phyloP scores from a whole-genome alignment of 2,797 vertebrate genomes.

The Threskiornis aethiopicus region DNA sequence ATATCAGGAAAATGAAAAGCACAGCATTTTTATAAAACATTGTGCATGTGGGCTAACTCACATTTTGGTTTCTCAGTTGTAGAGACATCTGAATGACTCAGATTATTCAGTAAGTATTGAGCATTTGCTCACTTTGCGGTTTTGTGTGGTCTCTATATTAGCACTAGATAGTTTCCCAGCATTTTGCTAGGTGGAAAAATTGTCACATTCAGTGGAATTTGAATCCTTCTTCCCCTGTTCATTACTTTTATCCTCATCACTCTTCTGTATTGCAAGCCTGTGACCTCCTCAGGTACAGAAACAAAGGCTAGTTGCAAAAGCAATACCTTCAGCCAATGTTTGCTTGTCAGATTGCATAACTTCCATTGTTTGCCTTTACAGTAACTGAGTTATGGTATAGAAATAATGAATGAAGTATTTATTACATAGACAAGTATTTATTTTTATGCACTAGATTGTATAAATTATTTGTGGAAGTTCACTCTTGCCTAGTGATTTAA shows the following conservation, averaged over 20 bases:
- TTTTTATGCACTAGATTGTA: not conserved
- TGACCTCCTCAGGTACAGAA: not conserved
- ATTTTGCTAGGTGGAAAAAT: not conserved
- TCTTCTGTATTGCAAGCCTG: not conserved
- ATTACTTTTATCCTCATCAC: not conserved
- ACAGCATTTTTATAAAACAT: not conserved
- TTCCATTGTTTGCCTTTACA: not conserved
- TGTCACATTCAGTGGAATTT: not conserved
- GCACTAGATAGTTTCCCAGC: not conserved
- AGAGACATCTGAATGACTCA: not conserved
- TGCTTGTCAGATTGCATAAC: not conserved
- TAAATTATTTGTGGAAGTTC: not conserved
- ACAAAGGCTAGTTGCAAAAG: not conserved
- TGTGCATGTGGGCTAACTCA: not conserved
- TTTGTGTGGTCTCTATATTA: not conserved
- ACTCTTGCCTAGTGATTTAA: not conserved
- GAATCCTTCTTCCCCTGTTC: not conserved
- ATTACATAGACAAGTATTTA: not conserved
- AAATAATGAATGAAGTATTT: not conserved
- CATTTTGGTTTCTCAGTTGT: not conserved
- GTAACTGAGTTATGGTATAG: not conserved
- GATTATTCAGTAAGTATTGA: not conserved
- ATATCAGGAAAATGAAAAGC: not conserved
- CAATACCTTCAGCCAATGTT: not conserved
- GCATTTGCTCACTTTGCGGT: not conserved